A percentile compares a stretch with the other conserved stretches of the same genome.
Evolutionary conservation across 2,797 vertebrate species (phyloP).

Genomic region (Paratrypauchen microcephalus): DNA sequence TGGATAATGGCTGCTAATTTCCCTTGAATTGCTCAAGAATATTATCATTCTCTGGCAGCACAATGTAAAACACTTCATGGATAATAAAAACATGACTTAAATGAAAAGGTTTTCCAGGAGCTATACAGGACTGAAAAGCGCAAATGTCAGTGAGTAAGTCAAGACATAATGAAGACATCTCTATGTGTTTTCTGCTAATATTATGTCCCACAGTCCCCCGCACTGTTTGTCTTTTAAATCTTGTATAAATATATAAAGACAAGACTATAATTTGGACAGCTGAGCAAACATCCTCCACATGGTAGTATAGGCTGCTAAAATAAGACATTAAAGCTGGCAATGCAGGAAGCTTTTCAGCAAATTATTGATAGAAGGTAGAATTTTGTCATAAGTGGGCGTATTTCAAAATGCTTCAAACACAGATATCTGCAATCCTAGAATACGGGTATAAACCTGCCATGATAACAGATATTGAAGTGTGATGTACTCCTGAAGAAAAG

Average conservation of each 20-base stretch:
- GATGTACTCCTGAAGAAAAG: background rate
- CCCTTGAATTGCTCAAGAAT: background rate
- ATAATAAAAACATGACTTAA: constrained; percentile 17
- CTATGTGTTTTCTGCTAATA: constrained; percentile 31
- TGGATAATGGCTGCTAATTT: constrained; percentile 18
- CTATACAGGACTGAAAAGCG: constrained; percentile 22
- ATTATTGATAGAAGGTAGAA: background rate
- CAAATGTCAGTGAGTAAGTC: constrained; percentile 36
- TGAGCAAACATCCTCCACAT: constrained; percentile 5
- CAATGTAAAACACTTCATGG: constrained; percentile 5
- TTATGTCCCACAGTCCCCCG: constrained; percentile 25
- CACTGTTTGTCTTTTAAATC: constrained; percentile 9
- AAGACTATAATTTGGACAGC: constrained; percentile 3
- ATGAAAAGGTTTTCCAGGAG: constrained; percentile 33
- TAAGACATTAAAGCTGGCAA: constrained; percentile 13
- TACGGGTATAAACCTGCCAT: background rate
- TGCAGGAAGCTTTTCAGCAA: constrained; percentile 14
- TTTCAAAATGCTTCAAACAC: constrained; percentile 26
- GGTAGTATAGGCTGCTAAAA: background rate
- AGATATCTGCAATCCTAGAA: constrained; percentile 15
- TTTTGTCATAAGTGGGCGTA: constrained; percentile 15
- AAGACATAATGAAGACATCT: constrained; percentile 36
- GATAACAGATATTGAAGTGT: too few species aligned
- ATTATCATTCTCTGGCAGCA: background rate
- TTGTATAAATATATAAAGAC: constrained; percentile 1